Evolutionary conservation across 2,888 invertebrate genomes (phyloP).

Genomic region (Drepanosiphum platanoidis): DNA sequence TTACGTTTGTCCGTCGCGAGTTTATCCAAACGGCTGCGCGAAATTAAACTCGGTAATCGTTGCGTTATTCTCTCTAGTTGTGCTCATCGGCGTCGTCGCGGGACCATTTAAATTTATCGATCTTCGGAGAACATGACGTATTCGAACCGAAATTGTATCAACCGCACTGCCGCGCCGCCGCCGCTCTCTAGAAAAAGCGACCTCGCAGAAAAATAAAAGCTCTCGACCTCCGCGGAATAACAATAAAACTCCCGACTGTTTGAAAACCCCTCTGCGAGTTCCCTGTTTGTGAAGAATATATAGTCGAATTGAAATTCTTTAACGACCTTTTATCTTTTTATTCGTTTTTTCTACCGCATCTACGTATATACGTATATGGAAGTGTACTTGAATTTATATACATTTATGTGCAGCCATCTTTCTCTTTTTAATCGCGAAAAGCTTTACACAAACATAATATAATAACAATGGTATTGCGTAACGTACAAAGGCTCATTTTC

Average conservation of each 20-base stretch:
- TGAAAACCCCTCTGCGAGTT: conserved; percentile 8
- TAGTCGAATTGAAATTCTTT: conserved; percentile 38
- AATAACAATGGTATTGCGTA: conserved; percentile 37
- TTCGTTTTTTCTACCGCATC: background rate
- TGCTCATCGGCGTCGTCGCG: background rate
- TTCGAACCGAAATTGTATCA: conserved; percentile 38
- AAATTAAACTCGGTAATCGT: background rate
- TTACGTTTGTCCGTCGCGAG: background rate
- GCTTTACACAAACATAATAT: background rate
- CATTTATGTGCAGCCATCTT: background rate
- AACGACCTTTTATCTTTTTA: conserved; percentile 44
- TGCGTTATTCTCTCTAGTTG: background rate
- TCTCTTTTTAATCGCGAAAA: conserved; percentile 33
- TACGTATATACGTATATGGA: background rate
- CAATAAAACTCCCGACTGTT: background rate
- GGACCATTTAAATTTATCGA: conserved; percentile 14
- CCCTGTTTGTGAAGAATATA: background rate
- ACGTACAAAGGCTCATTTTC: conserved; percentile 20
- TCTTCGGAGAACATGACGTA: conserved; percentile 12
- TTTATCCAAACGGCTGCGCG: background rate
- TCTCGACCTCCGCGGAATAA: background rate
- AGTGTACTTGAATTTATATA: background rate
- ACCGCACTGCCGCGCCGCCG: background rate
- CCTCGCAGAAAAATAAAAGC: conserved; percentile 24
- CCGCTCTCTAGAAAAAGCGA: background rate